Conservation (phyloP, 2,888 invertebrate species). For the Drosophila anomelani region DNA sequence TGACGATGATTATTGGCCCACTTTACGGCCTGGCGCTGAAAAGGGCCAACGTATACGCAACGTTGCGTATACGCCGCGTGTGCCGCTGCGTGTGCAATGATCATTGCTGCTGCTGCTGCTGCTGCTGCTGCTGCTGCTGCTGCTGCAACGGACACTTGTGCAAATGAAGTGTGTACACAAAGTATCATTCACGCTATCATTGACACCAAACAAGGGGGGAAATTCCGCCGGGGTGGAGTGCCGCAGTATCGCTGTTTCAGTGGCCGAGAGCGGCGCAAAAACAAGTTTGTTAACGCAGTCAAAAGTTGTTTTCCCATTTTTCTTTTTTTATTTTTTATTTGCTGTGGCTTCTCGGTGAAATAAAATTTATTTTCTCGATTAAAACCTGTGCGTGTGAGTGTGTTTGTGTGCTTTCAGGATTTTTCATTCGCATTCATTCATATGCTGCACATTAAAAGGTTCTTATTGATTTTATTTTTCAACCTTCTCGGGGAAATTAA, state of each 20-base stretch:
- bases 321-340: background rate
- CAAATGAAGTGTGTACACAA: conserved; percentile 64
- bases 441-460: conserved; percentile 6
- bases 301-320: conserved; percentile 45
- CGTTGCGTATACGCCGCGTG: conserved; percentile 63
- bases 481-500: conserved; percentile 38
- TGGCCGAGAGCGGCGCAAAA: conserved; percentile 30
- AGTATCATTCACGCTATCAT: conserved; percentile 75
- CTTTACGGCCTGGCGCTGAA: conserved; percentile 10
- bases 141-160: conserved; percentile 57
- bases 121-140: conserved; percentile 18
- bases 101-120: conserved; percentile 11
- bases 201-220: conserved; percentile 63
- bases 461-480: conserved; percentile 11
- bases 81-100: conserved; percentile 45
- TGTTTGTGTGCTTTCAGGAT: background rate
- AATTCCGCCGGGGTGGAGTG: background rate
- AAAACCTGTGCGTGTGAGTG: background rate
- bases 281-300: conserved; percentile 59
- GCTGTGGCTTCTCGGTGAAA: conserved; percentile 9
- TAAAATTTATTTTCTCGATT: conserved; percentile 24
- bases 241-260: conserved; percentile 11
- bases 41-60: conserved; percentile 11
- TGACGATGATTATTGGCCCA: conserved; percentile 36
- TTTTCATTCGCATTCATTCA: conserved; percentile 18